Base-by-base conservation (phyloP, 2,888 invertebrate species). In the Encarsia formosa region DNA sequence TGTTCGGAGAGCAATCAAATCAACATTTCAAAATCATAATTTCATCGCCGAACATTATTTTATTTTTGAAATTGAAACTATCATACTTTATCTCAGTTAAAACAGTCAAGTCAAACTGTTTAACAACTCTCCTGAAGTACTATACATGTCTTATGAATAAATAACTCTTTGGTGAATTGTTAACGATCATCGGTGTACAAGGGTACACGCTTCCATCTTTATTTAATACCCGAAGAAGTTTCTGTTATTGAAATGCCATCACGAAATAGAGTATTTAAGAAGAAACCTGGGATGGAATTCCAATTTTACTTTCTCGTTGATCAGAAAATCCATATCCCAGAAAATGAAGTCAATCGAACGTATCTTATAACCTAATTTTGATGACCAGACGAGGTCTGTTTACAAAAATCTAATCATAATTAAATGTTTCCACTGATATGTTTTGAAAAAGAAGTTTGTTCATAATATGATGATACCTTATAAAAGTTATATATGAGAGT, bases 171-270 rank as follows among this genome's bases (percentile, higher is more conserved):
- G 39, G 29, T 41, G 23, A 32, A 22, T 41, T 32, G 15, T 18
- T 40, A 20, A 20, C 23, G 16, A 37, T 20, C 31, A 5, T 2
- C 20, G 16, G 45, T 34, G 42, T 4, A 39, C 19, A n/a, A 15
- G 9, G 19, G 29, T 23, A 13, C 13, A 24, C 19, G 22, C 37
- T 26, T 47, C 11, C 35, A 5, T 15, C 43, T 37, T 42, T 18
- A 42, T 35, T 22, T 39, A 19, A n/a, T 29, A 54, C 24, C 38
- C 51, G 50, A 49, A 48, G 59, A 48, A 56, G 59, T n/a, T n/a
- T n/a, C n/a, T n/a, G 59, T 65, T 70, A 70, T 71, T 69, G 69
- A 68, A 70, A 70, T 71, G 58, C 68, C 70, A 64, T 70, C 69
- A 70, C 65, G 67, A 61, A 59, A 57, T 55, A 49, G 62, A n/a